Evolutionary conservation across 1,140 invertebrate genomes (phyloP).

Genomic region (Atta cephalotes): DNA sequence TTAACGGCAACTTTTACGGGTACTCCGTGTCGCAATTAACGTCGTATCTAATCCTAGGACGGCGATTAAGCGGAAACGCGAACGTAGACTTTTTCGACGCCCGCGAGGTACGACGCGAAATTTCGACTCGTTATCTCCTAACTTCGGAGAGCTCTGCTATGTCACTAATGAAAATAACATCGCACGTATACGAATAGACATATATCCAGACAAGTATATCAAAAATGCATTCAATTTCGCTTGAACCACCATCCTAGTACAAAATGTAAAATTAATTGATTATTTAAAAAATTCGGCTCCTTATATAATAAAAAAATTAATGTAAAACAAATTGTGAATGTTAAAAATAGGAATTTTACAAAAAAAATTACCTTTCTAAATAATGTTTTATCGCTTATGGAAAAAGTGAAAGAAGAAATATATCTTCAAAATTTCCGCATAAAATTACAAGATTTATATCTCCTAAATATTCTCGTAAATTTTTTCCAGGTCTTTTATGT

Average conservation of each 20-base stretch:
- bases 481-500: constrained; percentile 9
- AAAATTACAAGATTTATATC: constrained; percentile 12
- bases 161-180: constrained; percentile 44
- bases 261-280: neutral
- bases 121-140: constrained; percentile 35
- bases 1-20: constrained; percentile 63
- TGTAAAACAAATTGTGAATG: neutral
- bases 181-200: neutral
- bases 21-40: constrained; percentile 49
- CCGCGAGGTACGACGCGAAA: constrained; percentile 2
- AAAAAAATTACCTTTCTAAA: neutral
- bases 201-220: neutral
- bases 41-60: constrained; percentile 17
- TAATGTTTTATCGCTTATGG: neutral
- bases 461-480: neutral
- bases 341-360: neutral
- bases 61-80: constrained; percentile 52
- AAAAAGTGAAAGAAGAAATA: neutral
- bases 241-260: neutral
- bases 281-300: neutral
- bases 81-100: constrained; percentile 40
- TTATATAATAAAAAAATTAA: neutral
- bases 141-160: neutral
- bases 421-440: neutral
- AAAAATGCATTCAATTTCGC: neutral